These are phyloP conservation scores for Plutella xylostella DNA, from an alignment of 2,888 invertebrate species.

Conservation along the genomic window DNA sequence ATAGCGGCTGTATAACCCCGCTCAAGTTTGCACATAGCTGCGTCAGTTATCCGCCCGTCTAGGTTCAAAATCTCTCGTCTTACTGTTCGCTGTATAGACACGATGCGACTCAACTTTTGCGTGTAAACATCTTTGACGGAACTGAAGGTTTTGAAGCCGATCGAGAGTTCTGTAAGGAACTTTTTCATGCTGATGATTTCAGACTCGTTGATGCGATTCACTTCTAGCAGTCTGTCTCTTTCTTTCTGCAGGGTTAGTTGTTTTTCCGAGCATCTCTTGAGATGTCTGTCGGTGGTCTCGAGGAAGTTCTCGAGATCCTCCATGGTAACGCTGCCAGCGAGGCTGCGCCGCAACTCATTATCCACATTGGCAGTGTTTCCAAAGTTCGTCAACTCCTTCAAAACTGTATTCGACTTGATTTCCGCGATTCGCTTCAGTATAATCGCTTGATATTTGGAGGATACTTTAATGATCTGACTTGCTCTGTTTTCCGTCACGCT, in stretches of 20 bases:
- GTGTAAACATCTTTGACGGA: constrained; percentile 49
- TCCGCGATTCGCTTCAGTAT: constrained; percentile 55
- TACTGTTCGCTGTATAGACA: constrained; percentile 49
- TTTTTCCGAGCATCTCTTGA: constrained; percentile 48
- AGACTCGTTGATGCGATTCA: constrained; percentile 52
- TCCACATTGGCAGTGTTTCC: constrained; percentile 42
- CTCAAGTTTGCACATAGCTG: constrained; percentile 42
- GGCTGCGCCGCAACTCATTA: constrained; percentile 38
- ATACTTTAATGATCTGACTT: constrained; percentile 55
- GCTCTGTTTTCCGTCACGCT: constrained; percentile 48
- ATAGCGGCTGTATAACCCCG: constrained; percentile 48
- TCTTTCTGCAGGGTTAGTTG: constrained; percentile 48
- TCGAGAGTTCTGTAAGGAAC: constrained; percentile 48
- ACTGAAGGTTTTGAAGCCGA: constrained; percentile 47
- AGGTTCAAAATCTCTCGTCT: constrained; percentile 46
- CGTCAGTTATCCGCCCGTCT: constrained; percentile 37
- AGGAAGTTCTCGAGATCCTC: constrained; percentile 58
- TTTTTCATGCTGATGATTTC: constrained; percentile 54
- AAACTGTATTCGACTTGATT: constrained; percentile 49
- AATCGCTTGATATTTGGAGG: constrained; percentile 58
- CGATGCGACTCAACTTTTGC: constrained; percentile 44
- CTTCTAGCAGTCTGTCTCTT: constrained; percentile 44
- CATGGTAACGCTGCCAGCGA: constrained; percentile 51
- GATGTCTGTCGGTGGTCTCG: constrained; percentile 53
- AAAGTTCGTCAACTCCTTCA: constrained; percentile 55